These are phyloP conservation scores for Labeo catla DNA, from an alignment of 2,113 vertebrate genomes.

Conservation along the genomic window DNA sequence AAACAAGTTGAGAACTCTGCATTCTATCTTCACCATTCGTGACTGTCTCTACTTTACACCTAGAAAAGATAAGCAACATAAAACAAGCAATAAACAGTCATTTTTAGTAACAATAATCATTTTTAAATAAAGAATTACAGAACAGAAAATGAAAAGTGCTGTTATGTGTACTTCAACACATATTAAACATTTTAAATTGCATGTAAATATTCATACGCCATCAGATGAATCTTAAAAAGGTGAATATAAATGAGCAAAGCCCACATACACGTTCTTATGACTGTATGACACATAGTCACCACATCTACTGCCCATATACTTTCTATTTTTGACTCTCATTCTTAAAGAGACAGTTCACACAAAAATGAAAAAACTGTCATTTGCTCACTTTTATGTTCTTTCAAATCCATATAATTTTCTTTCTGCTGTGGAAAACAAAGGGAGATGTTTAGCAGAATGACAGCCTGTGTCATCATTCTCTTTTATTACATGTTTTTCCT, in stretches of 20 bases:
- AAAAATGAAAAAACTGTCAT: neutral
- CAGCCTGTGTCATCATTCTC: neutral
- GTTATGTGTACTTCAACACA: neutral
- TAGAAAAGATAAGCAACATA: neutral
- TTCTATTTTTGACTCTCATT: slow-evolving; percentile 14
- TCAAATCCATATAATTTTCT: neutral
- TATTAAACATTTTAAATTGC: neutral
- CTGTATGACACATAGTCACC: neutral
- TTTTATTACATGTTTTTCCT: neutral
- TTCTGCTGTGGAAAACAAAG: neutral
- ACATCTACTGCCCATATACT: neutral
- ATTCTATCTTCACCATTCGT: slow-evolving; percentile 80
- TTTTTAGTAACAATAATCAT: too few relatives aligned
- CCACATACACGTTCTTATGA: too few relatives aligned
- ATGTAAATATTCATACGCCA: neutral
- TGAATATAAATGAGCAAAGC: neutral
- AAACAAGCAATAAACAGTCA: neutral
- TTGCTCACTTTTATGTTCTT: neutral
- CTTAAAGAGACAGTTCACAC: slow-evolving; percentile 15
- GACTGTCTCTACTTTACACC: slow-evolving; percentile 53
- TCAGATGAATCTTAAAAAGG: neutral
- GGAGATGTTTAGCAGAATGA: neutral
- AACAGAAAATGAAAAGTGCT: neutral
- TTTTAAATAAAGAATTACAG: slow-evolving; percentile 31
- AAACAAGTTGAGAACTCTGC: slow-evolving; percentile 64